Evolutionary conservation across 2,797 vertebrate species (phyloP), one percentile per base, ranked within the genome.

Genomic region (Petrocephalus schoutedeni): DNA sequence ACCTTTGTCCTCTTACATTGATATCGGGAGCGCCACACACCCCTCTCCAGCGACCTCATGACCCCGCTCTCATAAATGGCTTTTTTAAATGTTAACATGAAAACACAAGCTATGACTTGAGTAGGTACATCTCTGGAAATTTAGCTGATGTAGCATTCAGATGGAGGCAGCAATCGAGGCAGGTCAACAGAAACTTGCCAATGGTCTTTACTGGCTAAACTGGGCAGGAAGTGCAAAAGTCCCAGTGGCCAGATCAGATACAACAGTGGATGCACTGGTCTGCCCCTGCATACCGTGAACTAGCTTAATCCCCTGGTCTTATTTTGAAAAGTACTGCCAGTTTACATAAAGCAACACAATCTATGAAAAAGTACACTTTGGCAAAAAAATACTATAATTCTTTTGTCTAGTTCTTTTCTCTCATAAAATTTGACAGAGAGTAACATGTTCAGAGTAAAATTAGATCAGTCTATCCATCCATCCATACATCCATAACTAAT

Each of bases 391-490:
- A 32, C 51, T 84, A 32, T 84, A 23, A 21, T 23, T 83, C 28
- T 59, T 28, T 28, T 28, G 21, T 32, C 51, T 10, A 28, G 51
- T 7, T 23, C 9, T 84, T 51, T 54, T 84, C 51, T 83, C 21
- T 56, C 51, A 84, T 49, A 53, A 53, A 54, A 84, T 84, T 53
- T 84, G 82, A 53, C 21, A 84, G 21, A 84, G 82, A 84, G 82
- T 49, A 84, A 84, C 23, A 54, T 84, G 51, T 21, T 53, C 45
- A 19, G 74, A 80, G 74, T 80, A 45, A 80, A 80, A 80, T 80
- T 80, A 80, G 74, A 80, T 80, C 41, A 80, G 74, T 80, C 54
- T 14, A 56, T 56, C 74, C 67, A 87, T 57, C 85, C 54, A 59
- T 86, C 54, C 53, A 58, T 51, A 19, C 80, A 84, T 84, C 82